Evolutionary conservation across 2,113 vertebrate genomes (phyloP).

Genomic region (Podarcis muralis): DNA sequence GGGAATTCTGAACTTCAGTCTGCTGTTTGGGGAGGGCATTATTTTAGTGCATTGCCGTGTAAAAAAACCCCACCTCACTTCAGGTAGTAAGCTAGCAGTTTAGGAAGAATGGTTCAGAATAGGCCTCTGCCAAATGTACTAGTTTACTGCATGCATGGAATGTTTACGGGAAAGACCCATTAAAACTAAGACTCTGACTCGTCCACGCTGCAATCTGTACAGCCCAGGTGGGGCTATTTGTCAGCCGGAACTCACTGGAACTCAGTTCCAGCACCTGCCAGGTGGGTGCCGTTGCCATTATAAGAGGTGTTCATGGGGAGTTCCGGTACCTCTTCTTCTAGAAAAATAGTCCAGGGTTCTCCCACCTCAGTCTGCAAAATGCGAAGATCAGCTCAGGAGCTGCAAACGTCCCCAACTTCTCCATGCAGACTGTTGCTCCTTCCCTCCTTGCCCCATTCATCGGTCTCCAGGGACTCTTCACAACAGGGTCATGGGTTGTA

Average conservation of each 20-base stretch:
- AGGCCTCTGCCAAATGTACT: neutral
- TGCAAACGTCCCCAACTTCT: neutral
- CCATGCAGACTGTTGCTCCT: neutral
- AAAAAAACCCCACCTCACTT: neutral
- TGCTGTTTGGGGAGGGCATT: neutral
- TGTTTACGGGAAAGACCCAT: neutral
- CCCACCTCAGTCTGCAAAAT: no score
- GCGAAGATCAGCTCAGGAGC: no score
- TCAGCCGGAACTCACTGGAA: no score
- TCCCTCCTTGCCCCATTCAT: neutral
- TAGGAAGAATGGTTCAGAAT: neutral
- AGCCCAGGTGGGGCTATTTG: no score
- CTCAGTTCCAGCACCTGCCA: no score
- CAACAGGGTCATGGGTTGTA: neutral
- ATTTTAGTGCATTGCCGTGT: neutral
- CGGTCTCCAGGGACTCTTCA: neutral
- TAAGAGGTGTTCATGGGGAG: no score
- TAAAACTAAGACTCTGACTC: neutral
- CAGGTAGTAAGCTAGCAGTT: neutral
- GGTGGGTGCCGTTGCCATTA: no score
- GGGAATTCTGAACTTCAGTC: neutral
- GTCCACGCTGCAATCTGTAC: neutral
- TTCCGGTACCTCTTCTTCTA: no score
- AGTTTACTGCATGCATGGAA: neutral
- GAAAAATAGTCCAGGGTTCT: no score